These are phyloP conservation scores for cattle (Bos taurus) DNA, from an alignment of 2,113 vertebrate species.

Conservation along the genomic window DNA sequence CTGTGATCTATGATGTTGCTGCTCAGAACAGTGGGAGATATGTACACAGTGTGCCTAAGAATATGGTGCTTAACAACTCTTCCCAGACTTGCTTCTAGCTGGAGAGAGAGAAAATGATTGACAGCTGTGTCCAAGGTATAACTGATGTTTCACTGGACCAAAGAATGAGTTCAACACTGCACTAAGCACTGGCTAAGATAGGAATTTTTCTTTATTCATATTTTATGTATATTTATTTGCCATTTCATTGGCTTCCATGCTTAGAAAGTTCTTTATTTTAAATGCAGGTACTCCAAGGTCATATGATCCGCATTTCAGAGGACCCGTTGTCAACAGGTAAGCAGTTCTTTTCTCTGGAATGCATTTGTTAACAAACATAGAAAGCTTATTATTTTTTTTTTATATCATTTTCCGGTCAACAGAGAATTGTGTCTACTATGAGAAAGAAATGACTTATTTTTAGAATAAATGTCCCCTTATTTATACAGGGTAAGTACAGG, in stretches of 20 bases:
- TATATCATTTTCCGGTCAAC: constrained; percentile 3
- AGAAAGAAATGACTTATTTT: constrained; percentile 26
- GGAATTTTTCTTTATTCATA: neutral
- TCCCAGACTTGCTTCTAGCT: neutral
- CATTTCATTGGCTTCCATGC: neutral
- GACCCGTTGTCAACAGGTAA: constrained; percentile 93
- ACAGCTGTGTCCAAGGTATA: neutral
- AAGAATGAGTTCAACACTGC: neutral
- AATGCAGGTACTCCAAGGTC: constrained; percentile 90
- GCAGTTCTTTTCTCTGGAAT: constrained; percentile 19
- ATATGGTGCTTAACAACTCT: neutral
- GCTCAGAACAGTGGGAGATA: neutral
- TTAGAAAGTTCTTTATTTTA: constrained; percentile 79
- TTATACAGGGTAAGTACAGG: neutral
- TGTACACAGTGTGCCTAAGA: neutral
- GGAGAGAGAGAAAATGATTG: neutral
- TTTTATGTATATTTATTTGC: neutral
- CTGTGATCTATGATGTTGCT: neutral
- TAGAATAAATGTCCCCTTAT: constrained; percentile 2
- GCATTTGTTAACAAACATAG: constrained; percentile 6
- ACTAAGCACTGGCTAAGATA: neutral
- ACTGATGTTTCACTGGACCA: neutral
- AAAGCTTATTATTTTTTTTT: neutral
- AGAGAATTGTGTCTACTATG: neutral
- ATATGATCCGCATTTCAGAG: constrained; percentile 93